These are phyloP conservation scores for Mesembrinibis cayennensis DNA, from an alignment of 2,113 vertebrate genomes.

Conservation along the genomic window DNA sequence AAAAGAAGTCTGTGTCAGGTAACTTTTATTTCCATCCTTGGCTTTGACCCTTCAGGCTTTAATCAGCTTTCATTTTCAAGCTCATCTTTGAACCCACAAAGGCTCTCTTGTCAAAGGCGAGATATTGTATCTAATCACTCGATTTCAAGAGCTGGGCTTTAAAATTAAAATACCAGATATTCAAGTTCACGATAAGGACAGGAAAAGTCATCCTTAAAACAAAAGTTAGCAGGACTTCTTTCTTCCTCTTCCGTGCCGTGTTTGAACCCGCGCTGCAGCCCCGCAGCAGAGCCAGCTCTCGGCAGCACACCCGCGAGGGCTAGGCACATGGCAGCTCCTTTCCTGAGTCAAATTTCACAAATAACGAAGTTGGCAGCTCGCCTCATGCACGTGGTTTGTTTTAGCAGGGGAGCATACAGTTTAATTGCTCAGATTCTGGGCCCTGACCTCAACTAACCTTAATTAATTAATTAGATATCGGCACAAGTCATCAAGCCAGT, in stretches of 20 bases:
- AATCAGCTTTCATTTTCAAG: conserved; percentile 49
- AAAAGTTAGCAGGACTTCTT: neutral
- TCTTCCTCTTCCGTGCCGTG: rapidly evolving
- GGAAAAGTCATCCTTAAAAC: conserved; percentile 1
- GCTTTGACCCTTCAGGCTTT: conserved; percentile 52
- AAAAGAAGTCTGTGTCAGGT: conserved; percentile 14
- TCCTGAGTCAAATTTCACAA: neutral
- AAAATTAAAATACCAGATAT: conserved; percentile 29
- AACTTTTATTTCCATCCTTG: conserved; percentile 29
- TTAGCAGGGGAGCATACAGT: conserved; percentile 11
- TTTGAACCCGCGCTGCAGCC: rapidly evolving
- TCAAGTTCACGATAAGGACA: neutral
- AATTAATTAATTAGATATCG: conserved; percentile 48
- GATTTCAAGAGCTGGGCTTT: conserved; percentile 28
- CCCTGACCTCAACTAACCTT: neutral
- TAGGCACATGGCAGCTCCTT: neutral
- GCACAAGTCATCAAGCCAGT: neutral
- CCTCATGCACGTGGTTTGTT: neutral
- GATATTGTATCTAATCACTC: conserved; percentile 40
- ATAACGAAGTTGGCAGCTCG: neutral
- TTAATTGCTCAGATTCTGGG: conserved; percentile 35
- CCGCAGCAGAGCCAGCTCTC: rapidly evolving
- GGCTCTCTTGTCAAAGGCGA: conserved; percentile 28
- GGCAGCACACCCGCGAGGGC: neutral
- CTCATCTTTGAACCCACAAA: conserved; percentile 60